Base-by-base conservation (phyloP, 2,888 invertebrate species). In the Cheilosia scutellata region DNA sequence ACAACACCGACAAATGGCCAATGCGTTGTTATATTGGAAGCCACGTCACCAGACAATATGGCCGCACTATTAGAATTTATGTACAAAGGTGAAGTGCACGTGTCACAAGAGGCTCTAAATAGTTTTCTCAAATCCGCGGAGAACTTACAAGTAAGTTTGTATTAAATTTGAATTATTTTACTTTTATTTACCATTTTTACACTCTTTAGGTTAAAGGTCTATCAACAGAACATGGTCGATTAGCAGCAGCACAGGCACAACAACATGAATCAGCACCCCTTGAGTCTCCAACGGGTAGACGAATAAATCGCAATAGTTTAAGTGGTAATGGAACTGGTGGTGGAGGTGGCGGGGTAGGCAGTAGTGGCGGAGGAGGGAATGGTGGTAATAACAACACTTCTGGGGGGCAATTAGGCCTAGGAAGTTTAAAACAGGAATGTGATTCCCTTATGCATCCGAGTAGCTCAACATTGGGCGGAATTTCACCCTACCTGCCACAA, bases 41-140 rank as follows among this genome's bases (percentile, higher is more conserved):
- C 97, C 88, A 97, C 97, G 89, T 95, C 96, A 89, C 97, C 97
- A 82, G 95, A 96, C 91, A 97, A 97, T 93, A 97, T 97, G 97
- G 96, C 97, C 88, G 97, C 97, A 57, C 94, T 97, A 88, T 94
- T 97, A 88, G 97, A 97, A 93, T 97, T 97, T 93, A 97, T 97
- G 97, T 97, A 97, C 94, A 97, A 97, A 92, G 97, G 97, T 80
- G 97, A 97, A 93, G 97, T 97, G 89, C 97, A 97, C 92, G 97
- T 97, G 90, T 97, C 97, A 89, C 97, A 97, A 93, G 97, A 97
- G 93, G 96, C 97, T 88, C 95, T 97, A 89, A 96, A 96, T 91
- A 97, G 97, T 93, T 97, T 97, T 92, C 95, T 97, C 88, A 97
- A 97, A 93, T 97, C 97, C 88, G 97, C 97, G 74, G 97, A 97